Evolutionary conservation across 2,888 invertebrate species (phyloP).

Genomic region (Neria commutata): DNA sequence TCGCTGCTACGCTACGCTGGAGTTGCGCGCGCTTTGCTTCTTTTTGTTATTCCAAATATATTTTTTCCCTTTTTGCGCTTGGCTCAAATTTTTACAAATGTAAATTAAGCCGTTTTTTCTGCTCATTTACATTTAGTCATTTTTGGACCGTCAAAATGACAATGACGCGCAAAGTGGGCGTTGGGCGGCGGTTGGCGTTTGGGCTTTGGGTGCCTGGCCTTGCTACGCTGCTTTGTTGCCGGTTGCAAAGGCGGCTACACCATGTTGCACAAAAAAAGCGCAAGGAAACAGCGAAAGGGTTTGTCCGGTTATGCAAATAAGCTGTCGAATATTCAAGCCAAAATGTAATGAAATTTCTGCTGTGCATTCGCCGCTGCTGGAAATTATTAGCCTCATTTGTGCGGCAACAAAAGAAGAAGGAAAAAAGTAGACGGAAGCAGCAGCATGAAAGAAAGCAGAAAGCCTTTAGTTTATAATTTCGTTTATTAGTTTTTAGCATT

Average conservation of each 20-base stretch:
- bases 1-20: too few species aligned
- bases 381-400: too few species aligned
- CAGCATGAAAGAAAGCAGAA: too few species aligned
- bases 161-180: conserved; percentile 48
- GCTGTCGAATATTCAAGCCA: conserved; percentile 23
- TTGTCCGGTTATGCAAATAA: conserved; percentile 26
- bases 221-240: too few species aligned
- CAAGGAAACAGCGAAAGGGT: conserved; percentile 27
- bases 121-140: conserved; percentile 51
- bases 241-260: too few species aligned
- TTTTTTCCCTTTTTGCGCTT: conserved; percentile 3
- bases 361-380: not conserved
- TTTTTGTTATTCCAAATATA: conserved; percentile 11
- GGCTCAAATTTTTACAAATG: conserved; percentile 43
- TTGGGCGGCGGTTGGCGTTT: not conserved
- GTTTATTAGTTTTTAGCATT: too few species aligned
- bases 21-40: too few species aligned
- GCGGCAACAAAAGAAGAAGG: too few species aligned
- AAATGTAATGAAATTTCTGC: not conserved
- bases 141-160: conserved; percentile 47
- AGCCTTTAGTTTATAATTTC: too few species aligned
- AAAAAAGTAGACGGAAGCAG: too few species aligned
- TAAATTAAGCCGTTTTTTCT: conserved; percentile 47
- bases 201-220: not conserved
- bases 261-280: conserved; percentile 13